phyloP scores from a whole-genome alignment of 2,888 invertebrate genomes.

The Lordiphosa fenestrarum region DNA sequence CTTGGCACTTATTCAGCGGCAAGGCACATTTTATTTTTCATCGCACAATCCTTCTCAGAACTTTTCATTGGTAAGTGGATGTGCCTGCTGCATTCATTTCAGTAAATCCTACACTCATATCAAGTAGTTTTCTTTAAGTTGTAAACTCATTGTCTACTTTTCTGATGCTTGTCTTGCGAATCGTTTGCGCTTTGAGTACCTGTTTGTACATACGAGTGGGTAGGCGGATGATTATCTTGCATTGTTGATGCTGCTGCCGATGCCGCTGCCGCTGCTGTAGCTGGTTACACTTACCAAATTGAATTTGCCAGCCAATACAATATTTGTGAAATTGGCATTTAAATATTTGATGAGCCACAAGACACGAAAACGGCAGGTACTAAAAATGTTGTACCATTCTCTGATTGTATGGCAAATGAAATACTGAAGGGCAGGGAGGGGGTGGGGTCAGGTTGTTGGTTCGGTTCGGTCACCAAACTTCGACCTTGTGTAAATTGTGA shows the following conservation, averaged over 20 bases:
- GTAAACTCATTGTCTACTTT: too few species aligned
- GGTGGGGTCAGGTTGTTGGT: not conserved
- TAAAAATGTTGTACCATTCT: constrained; percentile 42
- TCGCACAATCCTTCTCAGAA: too few species aligned
- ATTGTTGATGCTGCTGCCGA: constrained; percentile 13
- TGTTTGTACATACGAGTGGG: constrained; percentile 1
- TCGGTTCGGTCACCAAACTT: constrained; percentile 1
- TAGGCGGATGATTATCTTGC: not conserved
- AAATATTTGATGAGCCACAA: constrained; percentile 63
- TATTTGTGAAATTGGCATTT: constrained; percentile 72
- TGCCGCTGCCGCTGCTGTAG: too few species aligned
- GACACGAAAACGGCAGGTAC: constrained; percentile 43
- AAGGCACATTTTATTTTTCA: too few species aligned
- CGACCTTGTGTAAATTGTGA: constrained; percentile 10
- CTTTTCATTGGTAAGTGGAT: too few species aligned
- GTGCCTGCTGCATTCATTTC: too few species aligned
- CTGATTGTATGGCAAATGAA: constrained; percentile 14
- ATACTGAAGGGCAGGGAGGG: not conserved
- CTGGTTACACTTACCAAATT: constrained; percentile 59
- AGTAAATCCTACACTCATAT: too few species aligned
- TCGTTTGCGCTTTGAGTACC: not conserved
- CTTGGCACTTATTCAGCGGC: too few species aligned
- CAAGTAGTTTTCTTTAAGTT: too few species aligned
- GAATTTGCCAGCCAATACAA: constrained; percentile 53
- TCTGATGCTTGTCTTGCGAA: not conserved